A percentile compares a stretch with the other conserved stretches of the same genome.
Evolutionary conservation across 1,140 invertebrate genomes (phyloP).

Genomic region (Pseudachorutes palmiensis): DNA sequence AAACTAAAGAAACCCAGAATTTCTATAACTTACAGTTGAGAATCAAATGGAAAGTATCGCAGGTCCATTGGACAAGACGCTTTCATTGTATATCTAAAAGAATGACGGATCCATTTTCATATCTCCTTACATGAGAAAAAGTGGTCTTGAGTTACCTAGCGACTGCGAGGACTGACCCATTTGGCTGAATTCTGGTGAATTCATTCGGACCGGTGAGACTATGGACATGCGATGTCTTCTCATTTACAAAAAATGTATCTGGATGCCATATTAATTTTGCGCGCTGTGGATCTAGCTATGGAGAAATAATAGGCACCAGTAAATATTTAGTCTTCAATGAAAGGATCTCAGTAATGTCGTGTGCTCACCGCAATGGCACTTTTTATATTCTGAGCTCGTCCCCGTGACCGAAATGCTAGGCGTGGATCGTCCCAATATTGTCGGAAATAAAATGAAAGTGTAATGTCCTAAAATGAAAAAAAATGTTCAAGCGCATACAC

Average conservation of each 20-base stretch:
- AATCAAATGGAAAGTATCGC: not conserved
- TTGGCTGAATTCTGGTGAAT: slow-evolving; percentile 16
- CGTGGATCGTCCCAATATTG: slow-evolving; percentile 20
- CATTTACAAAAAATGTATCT: slow-evolving; percentile 33
- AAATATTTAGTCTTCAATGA: not conserved
- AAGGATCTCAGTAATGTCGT: not conserved
- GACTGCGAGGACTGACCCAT: slow-evolving; percentile 23
- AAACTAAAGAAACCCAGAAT: not conserved
- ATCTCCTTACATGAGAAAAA: too few species aligned
- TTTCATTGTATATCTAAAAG: not conserved
- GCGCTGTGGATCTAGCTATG: slow-evolving; percentile 19
- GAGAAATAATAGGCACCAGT: not conserved
- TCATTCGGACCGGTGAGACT: slow-evolving; percentile 7
- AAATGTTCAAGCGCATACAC: not conserved
- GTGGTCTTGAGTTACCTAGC: too few species aligned
- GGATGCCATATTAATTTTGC: slow-evolving; percentile 25
- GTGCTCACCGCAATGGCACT: slow-evolving; percentile 14
- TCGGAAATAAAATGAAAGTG: slow-evolving; percentile 17
- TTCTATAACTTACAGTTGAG: not conserved
- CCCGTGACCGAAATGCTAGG: slow-evolving; percentile 7
- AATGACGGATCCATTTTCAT: not conserved
- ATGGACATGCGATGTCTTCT: slow-evolving; percentile 18
- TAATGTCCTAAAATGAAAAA: slow-evolving; percentile 17
- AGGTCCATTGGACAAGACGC: not conserved
- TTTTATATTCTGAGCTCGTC: not conserved